Percentiles rank a stretch among this genome's conserved stretches.
These are phyloP conservation scores for Spheniscus mendiculus DNA, from an alignment of 2,113 vertebrate genomes.

Conservation along the genomic window DNA sequence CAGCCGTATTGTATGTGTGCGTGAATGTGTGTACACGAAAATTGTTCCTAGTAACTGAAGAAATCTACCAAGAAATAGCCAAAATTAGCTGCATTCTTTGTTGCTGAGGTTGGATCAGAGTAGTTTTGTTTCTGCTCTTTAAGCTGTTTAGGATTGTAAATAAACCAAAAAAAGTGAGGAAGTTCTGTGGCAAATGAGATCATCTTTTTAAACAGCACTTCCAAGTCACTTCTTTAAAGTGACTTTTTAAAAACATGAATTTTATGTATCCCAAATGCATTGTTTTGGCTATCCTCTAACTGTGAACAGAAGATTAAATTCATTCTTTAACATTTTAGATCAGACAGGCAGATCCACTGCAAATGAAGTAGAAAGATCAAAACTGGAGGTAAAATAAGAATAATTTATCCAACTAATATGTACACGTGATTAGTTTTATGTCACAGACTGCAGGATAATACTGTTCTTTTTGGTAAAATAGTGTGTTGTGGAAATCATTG, in stretches of 20 bases:
- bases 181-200: not conserved
- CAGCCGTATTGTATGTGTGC: not conserved
- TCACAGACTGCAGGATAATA: slow-evolving; percentile 16
- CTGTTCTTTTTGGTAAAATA: not conserved
- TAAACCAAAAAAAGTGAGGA: not conserved
- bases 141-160: not conserved
- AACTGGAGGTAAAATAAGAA: slow-evolving; percentile 20
- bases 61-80: no score
- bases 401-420: slow-evolving; percentile 1
- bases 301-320: not conserved
- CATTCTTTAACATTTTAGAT: not conserved
- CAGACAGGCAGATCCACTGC: not conserved
- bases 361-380: slow-evolving; percentile 20
- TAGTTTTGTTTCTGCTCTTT: not conserved
- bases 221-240: not conserved
- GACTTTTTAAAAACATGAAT: not conserved
- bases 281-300: not conserved
- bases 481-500: not conserved
- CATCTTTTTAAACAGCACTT: not conserved
- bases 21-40: not conserved
- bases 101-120: not conserved
- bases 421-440: slow-evolving; percentile 29
- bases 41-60: not conserved
- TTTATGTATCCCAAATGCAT: not conserved
- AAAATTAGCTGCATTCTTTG: not conserved